Conservation (phyloP, 2,113 vertebrate genomes). For the Microtus richardsoni region DNA sequence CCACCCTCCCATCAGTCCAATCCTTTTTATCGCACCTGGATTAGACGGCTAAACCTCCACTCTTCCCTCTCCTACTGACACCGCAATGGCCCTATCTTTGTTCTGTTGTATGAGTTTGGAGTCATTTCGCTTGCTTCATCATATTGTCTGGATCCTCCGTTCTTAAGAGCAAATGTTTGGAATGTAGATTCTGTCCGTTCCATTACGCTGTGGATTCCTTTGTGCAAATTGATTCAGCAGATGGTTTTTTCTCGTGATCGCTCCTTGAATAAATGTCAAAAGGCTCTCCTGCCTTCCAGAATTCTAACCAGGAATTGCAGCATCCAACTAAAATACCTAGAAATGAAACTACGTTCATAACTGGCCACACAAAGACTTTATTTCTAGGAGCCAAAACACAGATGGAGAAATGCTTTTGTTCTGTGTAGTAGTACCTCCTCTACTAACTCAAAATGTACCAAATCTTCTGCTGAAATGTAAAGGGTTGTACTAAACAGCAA, state of each 20-base stretch:
- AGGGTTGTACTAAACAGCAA: not conserved
- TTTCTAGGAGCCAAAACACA: not conserved
- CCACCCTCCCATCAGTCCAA: not conserved
- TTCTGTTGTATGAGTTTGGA: not conserved
- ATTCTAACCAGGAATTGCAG: slow-evolving; percentile 7
- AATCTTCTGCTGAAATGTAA: not conserved
- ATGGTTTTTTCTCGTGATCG: not conserved
- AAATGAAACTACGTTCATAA: not conserved
- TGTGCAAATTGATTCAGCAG: not conserved
- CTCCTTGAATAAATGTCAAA: slow-evolving; percentile 1
- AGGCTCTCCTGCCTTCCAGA: not conserved
- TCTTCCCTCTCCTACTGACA: not conserved
- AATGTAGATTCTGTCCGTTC: not conserved
- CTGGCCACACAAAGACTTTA: not conserved
- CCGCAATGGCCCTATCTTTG: no score
- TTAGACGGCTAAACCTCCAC: not conserved
- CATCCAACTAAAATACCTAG: not conserved
- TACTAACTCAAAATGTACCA: not conserved
- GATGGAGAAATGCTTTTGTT: not conserved
- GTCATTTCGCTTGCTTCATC: not conserved
- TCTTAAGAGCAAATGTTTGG: not conserved
- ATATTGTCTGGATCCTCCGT: not conserved
- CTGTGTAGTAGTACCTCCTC: not conserved
- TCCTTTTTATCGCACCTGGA: not conserved
- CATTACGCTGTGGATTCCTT: not conserved